Evolutionary conservation across 2,888 invertebrate genomes (phyloP), one percentile per base, ranked within the genome.

Genomic region (Galeopsomyia nigrocyanea): DNA sequence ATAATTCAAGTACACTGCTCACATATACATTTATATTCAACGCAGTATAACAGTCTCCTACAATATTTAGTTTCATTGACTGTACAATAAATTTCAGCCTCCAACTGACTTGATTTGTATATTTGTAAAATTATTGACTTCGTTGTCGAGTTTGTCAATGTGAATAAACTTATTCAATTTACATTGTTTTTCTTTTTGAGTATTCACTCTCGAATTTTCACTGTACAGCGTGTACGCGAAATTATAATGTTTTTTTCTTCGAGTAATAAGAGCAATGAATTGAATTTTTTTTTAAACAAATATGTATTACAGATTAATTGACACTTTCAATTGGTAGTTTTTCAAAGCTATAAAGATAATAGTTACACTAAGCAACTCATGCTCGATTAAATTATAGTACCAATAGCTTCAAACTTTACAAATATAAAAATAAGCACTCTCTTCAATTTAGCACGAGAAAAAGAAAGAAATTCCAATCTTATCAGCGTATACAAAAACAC

Each of bases 21-120:
- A 16, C 16, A 31, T 50, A 19, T 7, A 16, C 16, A 31, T 50
- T 14, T 7, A 26, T 26, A 26, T 5, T 26, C 26, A 26, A 50
- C 17, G 22, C 16, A 46, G 56, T 17, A 47, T 17, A 61, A 51
- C 50, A 63, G 46, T 22, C 22, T 14, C 47, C 19, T 17, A 46
- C 39, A 64, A 69, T 39, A 51, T 21, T 66, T 46, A 49, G 47
- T 66, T 65, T 65, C 51, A 53, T 60, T 49, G 47, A 60, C 49
- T 60, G 47, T 22, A 55, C 47, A 19, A 55, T 53, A 31, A 5
- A 60, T 21, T 71, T 53, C 56, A 61, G 10, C 50, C 21, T 50
- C 9, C 22, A 62, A 13, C 5, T 39, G 39, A n/a, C 19, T 39
- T 47, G 17, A 49, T 61, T 31, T 17, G 26, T 5, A 3, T 47